Percentiles rank a stretch among this genome's conserved stretches.
phyloP scores from a whole-genome alignment of 2,797 vertebrate species.

The Acrossocheilus fasciatus region DNA sequence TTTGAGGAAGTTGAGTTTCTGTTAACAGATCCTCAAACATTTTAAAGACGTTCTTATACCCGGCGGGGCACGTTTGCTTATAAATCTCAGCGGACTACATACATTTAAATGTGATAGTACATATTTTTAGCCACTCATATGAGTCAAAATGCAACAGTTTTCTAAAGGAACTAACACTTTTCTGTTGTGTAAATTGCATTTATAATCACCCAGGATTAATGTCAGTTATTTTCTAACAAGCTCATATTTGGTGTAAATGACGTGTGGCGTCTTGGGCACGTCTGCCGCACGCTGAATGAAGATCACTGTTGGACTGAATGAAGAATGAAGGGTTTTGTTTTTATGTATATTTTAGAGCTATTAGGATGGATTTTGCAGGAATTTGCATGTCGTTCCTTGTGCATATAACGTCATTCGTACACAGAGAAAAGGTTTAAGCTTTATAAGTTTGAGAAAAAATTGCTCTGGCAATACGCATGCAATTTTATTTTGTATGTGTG shows the following conservation, averaged over 20 bases:
- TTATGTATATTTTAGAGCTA: background rate
- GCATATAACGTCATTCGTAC: background rate
- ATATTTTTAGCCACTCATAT: background rate
- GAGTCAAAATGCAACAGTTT: slow-evolving; percentile 5
- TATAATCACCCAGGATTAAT: slow-evolving; percentile 46
- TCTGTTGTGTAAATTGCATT: slow-evolving; percentile 46
- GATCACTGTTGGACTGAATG: slow-evolving; percentile 32
- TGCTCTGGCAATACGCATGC: background rate
- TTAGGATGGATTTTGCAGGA: background rate
- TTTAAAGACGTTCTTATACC: background rate
- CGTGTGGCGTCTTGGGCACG: background rate
- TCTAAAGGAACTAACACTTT: slow-evolving; percentile 39
- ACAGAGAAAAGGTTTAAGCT: too few species aligned
- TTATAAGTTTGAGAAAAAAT: too few species aligned
- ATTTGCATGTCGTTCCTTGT: background rate
- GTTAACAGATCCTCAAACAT: background rate
- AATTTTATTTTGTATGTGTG: too few species aligned
- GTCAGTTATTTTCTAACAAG: slow-evolving; percentile 34
- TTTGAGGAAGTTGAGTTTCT: background rate
- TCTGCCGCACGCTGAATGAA: background rate
- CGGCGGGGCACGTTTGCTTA: background rate
- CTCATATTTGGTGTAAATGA: slow-evolving; percentile 48
- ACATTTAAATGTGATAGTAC: background rate
- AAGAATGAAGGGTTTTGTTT: background rate
- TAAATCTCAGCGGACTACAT: background rate